Percentiles rank a stretch among this genome's conserved stretches.
These are phyloP conservation scores for Eptesicus fuscus DNA, from an alignment of 2,113 vertebrate species.

Conservation along the genomic window DNA sequence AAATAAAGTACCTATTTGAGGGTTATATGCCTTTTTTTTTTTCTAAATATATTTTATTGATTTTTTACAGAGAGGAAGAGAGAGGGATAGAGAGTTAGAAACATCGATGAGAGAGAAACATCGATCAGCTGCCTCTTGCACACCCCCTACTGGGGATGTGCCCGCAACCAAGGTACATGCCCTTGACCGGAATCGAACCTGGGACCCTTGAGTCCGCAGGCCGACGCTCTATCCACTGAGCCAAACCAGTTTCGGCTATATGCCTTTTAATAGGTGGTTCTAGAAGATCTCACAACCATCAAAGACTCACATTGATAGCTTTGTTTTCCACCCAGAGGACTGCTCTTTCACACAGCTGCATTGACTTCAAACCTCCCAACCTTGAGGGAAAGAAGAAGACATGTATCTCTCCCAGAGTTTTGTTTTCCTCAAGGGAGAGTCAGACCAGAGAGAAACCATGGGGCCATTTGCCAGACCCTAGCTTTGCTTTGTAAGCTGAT, in stretches of 20 bases:
- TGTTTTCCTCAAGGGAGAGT: background rate
- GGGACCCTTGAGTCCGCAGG: too few species aligned
- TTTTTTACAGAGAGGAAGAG: too few species aligned
- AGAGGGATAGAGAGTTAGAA: too few species aligned
- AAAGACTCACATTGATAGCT: background rate
- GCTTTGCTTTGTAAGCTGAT: background rate
- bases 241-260: too few species aligned
- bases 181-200: too few species aligned
- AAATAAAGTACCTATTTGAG: background rate
- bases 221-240: too few species aligned
- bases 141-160: too few species aligned
- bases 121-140: too few species aligned
- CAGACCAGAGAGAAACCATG: background rate
- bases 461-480: background rate
- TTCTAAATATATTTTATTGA: too few species aligned
- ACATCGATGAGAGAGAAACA: too few species aligned
- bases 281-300: background rate
- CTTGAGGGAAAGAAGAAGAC: background rate
- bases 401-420: background rate
- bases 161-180: too few species aligned
- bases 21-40: background rate
- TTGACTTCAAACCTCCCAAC: background rate
- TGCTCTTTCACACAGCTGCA: background rate
- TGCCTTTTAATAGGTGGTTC: background rate
- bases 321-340: background rate